Percentiles rank a stretch among this genome's conserved stretches.
phyloP scores from a whole-genome alignment of 2,888 invertebrate genomes.

The Mayetiola destructor region DNA sequence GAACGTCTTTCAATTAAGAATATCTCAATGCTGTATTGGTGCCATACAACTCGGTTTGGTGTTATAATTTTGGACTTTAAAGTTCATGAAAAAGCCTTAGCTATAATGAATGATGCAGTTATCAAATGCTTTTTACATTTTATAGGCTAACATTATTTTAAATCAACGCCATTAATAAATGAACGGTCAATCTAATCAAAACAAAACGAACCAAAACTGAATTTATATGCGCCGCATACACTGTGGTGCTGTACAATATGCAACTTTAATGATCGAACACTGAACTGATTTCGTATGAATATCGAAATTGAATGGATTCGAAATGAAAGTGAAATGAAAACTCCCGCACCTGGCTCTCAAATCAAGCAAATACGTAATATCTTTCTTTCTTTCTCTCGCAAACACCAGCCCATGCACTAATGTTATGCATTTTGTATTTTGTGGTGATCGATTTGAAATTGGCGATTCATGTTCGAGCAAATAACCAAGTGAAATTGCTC shows the following conservation, averaged over 20 bases:
- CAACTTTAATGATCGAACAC: neutral
- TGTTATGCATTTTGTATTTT: neutral
- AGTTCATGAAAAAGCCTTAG: too few species aligned
- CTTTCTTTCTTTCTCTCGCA: neutral
- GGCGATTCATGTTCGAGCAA: neutral
- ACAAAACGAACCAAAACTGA: neutral
- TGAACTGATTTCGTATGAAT: conserved; percentile 1
- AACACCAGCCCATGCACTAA: neutral
- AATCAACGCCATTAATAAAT: neutral
- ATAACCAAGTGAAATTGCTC: conserved; percentile 5
- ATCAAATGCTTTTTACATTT: conserved; percentile 8
- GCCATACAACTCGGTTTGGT: neutral
- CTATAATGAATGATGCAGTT: neutral
- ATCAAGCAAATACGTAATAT: neutral
- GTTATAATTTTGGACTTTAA: neutral
- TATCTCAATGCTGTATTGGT: neutral
- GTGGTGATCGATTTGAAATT: neutral
- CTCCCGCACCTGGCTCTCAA: conserved; percentile 14
- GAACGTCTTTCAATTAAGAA: conserved; percentile 11
- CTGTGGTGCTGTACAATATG: neutral
- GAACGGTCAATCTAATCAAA: neutral
- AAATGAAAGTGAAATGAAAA: conserved; percentile 13
- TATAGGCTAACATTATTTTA: neutral
- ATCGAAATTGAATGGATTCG: neutral
- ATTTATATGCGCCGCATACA: neutral